Evolutionary conservation across 1,140 invertebrate species (phyloP).

Genomic region (Cydia strobilella): DNA sequence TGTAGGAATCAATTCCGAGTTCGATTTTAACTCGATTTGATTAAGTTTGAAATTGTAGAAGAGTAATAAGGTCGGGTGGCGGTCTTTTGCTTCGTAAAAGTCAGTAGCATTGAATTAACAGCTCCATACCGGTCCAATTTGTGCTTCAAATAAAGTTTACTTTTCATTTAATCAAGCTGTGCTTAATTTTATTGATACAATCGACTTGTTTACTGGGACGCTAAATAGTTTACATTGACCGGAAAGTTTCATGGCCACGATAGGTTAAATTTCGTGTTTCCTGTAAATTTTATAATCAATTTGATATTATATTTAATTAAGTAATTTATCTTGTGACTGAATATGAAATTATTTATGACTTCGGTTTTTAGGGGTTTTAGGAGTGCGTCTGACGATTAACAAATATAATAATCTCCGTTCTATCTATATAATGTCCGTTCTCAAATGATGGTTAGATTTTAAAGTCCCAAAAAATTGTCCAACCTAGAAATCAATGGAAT

Average conservation of each 20-base stretch:
- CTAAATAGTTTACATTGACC: background rate
- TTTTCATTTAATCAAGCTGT: background rate
- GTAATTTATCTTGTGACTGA: background rate
- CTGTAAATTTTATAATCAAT: background rate
- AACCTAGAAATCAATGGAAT: too few species aligned
- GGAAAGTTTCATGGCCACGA: background rate
- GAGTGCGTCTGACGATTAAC: too few species aligned
- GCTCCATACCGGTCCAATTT: slow-evolving; percentile 1
- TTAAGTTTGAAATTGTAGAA: background rate
- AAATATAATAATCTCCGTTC: too few species aligned
- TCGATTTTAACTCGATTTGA: background rate
- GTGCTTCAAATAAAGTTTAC: slow-evolving; percentile 11
- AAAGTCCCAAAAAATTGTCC: too few species aligned
- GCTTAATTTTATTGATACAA: slow-evolving; percentile 15
- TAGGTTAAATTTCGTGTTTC: background rate
- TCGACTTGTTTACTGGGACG: background rate
- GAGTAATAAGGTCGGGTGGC: background rate
- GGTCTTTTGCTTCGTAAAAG: background rate
- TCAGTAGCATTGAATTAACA: background rate
- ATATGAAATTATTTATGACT: background rate
- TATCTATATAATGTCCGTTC: too few species aligned
- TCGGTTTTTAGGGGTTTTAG: background rate
- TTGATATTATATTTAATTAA: background rate
- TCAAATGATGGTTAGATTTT: too few species aligned
- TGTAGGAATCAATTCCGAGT: background rate